Conservation (phyloP, 2,888 invertebrate species). For the Tachina grossa region DNA sequence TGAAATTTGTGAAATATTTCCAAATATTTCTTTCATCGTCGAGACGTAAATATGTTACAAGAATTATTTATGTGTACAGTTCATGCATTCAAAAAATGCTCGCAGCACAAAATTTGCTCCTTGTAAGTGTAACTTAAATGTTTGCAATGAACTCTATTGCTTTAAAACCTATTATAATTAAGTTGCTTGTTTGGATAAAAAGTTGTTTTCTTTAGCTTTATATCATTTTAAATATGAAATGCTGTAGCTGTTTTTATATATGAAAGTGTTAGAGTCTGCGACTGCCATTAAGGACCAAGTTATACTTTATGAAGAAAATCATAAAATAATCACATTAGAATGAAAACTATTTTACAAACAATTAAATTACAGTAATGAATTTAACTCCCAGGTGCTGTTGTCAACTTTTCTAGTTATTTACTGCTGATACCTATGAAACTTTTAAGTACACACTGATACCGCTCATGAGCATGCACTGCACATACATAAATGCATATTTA, state of each 20-base stretch:
- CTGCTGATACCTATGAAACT: background rate
- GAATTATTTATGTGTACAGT: background rate
- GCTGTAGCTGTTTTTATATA: background rate
- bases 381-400: slow-evolving; percentile 69
- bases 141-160: background rate
- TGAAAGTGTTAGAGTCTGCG: background rate
- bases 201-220: background rate
- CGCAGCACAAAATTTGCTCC: background rate
- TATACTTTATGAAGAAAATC: slow-evolving; percentile 53
- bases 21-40: background rate
- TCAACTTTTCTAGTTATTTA: slow-evolving; percentile 29
- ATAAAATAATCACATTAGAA: slow-evolving; percentile 65
- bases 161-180: background rate
- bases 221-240: slow-evolving; percentile 4
- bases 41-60: background rate
- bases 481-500: background rate
- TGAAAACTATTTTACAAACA: slow-evolving; percentile 65
- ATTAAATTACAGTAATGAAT: slow-evolving; percentile 68
- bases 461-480: background rate
- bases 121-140: background rate
- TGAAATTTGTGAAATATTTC: slow-evolving; percentile 17
- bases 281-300: slow-evolving; percentile 53
- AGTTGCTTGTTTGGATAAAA: slow-evolving; percentile 15
- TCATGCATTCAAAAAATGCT: background rate
- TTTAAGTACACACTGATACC: background rate